Evolutionary conservation across 2,888 invertebrate genomes (phyloP), one percentile per base, ranked within the genome.

Genomic region (Polymixis lichenea): DNA sequence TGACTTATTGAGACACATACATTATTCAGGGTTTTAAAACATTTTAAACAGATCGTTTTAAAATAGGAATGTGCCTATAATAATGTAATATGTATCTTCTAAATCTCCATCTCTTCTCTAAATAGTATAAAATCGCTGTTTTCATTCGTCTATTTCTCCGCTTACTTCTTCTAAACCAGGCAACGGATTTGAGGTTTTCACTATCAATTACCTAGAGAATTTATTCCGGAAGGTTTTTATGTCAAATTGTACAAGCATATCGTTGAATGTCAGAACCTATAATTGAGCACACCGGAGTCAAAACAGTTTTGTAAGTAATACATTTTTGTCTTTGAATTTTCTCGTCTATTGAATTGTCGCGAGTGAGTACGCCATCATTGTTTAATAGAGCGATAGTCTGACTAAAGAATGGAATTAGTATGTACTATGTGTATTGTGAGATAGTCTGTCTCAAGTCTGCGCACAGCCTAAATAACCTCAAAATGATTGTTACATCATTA

Each of bases 401-500:
- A 11, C 17, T 38, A 60, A 32, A 11, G 19, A 7, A 56, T 58
- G 67, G 32, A 67, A 67, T 67, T 32, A 11, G n/a, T 56, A 55
- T 13, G 17, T 56, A 56, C 67, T 32, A 56, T 56, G 4, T 55
- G 11, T 38, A 38, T 38, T 38, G 38, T 17, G 2, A 22, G 51
- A 32, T 8, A 58, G 19, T 49, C 2, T 32, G 15, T 49, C 13
- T 32, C 51, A 53, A 46, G 22, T 28, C 22, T 32, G 22, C 6
- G n/a, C 25, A n/a, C 15, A 55, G 55, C 28, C 49, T 32, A 67
- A 46, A 69, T 66, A 28, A 43, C 28, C 22, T 32, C 13, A 69
- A 83, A 43, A 28, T 55, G 28, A 67, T 61, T 69, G 49, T 67
- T 62, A 69, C 28, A 38, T 60, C 74, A 70, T 56, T 60, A 46